Evolutionary conservation across 2,113 vertebrate species (phyloP).

Genomic region (Rana temporaria): DNA sequence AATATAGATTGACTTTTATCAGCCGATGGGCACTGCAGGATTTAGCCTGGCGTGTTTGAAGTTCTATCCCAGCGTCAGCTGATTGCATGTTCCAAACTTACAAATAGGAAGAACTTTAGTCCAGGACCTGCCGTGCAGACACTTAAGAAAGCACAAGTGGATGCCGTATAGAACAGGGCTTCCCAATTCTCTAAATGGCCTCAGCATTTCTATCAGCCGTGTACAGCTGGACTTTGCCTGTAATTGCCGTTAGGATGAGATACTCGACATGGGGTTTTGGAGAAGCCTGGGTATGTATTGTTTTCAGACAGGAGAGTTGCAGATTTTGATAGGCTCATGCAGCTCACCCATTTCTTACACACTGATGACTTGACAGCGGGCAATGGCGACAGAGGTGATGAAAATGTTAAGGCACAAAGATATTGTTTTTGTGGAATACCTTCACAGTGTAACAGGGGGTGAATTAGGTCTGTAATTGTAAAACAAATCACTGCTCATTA

Average conservation of each 20-base stretch:
- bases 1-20: constrained; percentile 33
- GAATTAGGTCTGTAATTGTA: constrained; percentile 54
- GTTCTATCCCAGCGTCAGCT: constrained; percentile 7
- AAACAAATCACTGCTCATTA: constrained; percentile 57
- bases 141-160: constrained; percentile 66
- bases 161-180: constrained; percentile 67
- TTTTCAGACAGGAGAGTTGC: constrained; percentile 67
- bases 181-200: constrained; percentile 67
- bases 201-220: constrained; percentile 67
- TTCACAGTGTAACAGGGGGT: constrained; percentile 37
- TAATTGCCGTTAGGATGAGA: constrained; percentile 70
- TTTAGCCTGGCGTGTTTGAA: constrained; percentile 21
- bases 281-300: constrained; percentile 64
- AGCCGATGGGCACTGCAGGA: constrained; percentile 22
- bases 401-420: constrained; percentile 68
- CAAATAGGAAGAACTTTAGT: constrained; percentile 58
- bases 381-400: constrained; percentile 63
- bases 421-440: constrained; percentile 62
- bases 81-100: constrained; percentile 32
- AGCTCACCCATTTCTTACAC: constrained; percentile 64
- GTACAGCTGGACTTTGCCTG: constrained; percentile 72
- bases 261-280: constrained; percentile 62
- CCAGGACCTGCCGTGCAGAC: constrained; percentile 55
- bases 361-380: constrained; percentile 71
- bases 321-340: constrained; percentile 66